Conservation (phyloP, 2,888 invertebrate species). For the Machimus rusticus region DNA sequence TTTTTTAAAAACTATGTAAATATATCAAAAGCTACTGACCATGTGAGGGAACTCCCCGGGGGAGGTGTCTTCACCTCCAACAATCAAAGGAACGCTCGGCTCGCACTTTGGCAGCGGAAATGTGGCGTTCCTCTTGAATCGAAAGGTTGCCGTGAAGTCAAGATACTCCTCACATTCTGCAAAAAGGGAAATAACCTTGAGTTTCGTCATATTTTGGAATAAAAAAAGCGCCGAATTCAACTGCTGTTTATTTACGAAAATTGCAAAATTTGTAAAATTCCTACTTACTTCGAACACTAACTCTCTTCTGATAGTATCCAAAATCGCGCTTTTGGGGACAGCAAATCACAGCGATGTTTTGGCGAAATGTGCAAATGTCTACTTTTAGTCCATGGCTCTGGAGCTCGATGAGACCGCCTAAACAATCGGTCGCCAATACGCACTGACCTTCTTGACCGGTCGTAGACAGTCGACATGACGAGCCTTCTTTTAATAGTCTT, state of each 20-base stretch:
- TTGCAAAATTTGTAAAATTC: neutral
- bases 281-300: conserved; percentile 57
- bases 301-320: conserved; percentile 47
- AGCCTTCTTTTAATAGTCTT: conserved; percentile 52
- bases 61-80: conserved; percentile 65
- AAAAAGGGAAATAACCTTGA: neutral
- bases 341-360: conserved; percentile 60
- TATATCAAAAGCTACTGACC: conserved; percentile 56
- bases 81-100: conserved; percentile 64
- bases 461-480: conserved; percentile 58
- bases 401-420: conserved; percentile 58
- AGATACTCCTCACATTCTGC: conserved; percentile 67
- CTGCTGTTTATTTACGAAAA: neutral
- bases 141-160: neutral
- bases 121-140: neutral
- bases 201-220: neutral
- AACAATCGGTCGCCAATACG: conserved; percentile 56
- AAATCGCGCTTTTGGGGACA: conserved; percentile 57
- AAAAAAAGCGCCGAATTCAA: neutral
- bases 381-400: conserved; percentile 56
- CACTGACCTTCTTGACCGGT: conserved; percentile 60
- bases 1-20: neutral
- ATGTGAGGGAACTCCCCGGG: conserved; percentile 68
- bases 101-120: conserved; percentile 53
- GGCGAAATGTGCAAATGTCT: conserved; percentile 54